Base-by-base conservation (phyloP, 2,113 vertebrate genomes). In the Forbesichthys papilliferus region DNA sequence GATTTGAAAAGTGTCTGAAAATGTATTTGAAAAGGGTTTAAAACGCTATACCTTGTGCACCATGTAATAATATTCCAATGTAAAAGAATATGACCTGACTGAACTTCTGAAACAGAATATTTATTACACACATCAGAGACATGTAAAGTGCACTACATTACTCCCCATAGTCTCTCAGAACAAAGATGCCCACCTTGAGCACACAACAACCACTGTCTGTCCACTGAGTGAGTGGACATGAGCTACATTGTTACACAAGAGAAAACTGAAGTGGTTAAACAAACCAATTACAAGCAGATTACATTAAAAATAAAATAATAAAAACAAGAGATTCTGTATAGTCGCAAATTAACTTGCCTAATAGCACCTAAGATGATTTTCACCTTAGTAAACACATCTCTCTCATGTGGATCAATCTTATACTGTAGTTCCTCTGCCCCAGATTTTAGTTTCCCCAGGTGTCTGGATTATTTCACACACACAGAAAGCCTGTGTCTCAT, bases 61-160 rank as follows among this genome's bases (percentile, higher is more conserved):
- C 13, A 42, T 42, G 5, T 13, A 4, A 14, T n/a, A 60, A 70
- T 14, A 14, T 16, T 14, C 16, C 9, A 51, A 56, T 49, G 13
- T 13, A 11, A 16, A 34, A 67, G 60, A 14, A 58, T 12, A 48
- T 6, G 27, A 63, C 48, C 48, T 11, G 64, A 59, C 47, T 53
- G 10, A 64, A 73, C 48, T 68, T 77, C 78, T 60, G 34, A 69
- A 75, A 80, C 75, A n/a, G 79, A 60, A 81, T 70, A 27, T 47
- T 88, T 86, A 86, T 87, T 88, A 76, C 48, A 82, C 49, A 85
- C 68, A 78, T 57, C 36, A 81, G 56, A 79, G 58, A 79, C 77
- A 59, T 33, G 47, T 56, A 73, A 70, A 51, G 63, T 69, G 65
- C 73, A 56, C 54, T 57, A 73, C 64, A 69, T 78, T 11, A 62